Conservation (phyloP, 2,113 vertebrate species). For the Callipepla squamata region DNA sequence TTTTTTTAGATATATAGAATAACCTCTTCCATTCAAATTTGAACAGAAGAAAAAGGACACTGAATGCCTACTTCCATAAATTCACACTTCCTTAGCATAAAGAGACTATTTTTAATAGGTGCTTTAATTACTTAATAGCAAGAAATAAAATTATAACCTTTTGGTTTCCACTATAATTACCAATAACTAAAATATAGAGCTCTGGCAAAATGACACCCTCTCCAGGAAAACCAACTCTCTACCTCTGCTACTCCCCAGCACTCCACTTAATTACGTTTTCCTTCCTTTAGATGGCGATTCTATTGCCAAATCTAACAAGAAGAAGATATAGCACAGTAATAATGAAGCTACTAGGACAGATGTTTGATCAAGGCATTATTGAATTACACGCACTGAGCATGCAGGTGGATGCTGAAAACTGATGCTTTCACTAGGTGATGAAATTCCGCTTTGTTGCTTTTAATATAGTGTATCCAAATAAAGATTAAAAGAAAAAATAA, state of each 20-base stretch:
- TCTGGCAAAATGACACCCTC: not conserved
- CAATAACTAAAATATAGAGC: not conserved
- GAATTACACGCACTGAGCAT: conserved; percentile 7
- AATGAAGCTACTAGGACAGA: conserved; percentile 38
- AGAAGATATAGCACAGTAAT: conserved; percentile 36
- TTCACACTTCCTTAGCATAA: not conserved
- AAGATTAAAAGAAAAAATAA: conserved; percentile 28
- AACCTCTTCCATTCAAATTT: not conserved
- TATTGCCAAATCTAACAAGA: conserved; percentile 32
- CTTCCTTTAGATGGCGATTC: conserved; percentile 41
- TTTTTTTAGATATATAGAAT: not conserved
- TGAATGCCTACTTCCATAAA: not conserved
- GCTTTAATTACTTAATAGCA: conserved; percentile 17
- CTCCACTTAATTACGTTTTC: conserved; percentile 37
- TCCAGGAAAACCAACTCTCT: conserved; percentile 6
- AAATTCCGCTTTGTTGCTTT: conserved; percentile 14
- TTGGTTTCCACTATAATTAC: not conserved
- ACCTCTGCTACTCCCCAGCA: not conserved
- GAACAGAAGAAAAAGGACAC: not conserved
- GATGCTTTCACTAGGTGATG: conserved; percentile 32
- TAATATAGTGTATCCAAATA: not conserved
- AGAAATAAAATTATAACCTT: conserved; percentile 4
- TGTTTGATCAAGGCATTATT: conserved; percentile 43
- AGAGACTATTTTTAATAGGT: not conserved
- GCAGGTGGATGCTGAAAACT: conserved; percentile 24